Percentiles rank a stretch among this genome's conserved stretches.
Evolutionary conservation across 1,140 invertebrate genomes (phyloP).

Genomic region (Amphibalanus amphitrite): DNA sequence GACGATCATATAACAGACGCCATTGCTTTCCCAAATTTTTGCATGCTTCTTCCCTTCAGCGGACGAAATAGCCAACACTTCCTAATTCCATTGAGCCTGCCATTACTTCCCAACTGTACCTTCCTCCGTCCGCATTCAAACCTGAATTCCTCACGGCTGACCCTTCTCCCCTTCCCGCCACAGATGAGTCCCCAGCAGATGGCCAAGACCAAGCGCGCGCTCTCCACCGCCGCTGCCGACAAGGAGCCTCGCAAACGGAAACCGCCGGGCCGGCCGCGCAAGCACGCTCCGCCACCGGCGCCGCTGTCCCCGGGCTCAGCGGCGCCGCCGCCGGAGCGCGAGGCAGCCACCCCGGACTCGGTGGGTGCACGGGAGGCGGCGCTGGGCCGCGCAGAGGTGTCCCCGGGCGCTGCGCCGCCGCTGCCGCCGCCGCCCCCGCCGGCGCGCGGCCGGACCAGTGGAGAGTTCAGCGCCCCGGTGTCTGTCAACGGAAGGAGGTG

Average conservation of each 20-base stretch:
- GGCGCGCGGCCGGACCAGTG: not conserved
- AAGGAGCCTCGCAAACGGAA: not conserved
- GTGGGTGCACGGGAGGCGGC: not conserved
- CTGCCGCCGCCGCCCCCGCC: constrained; percentile 2
- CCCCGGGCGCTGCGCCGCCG: constrained; percentile 3
- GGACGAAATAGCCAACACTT: too few species aligned
- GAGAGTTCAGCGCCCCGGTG: not conserved
- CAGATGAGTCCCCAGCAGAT: not conserved
- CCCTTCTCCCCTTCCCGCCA: too few species aligned
- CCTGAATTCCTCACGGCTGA: too few species aligned
- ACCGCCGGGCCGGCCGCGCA: not conserved
- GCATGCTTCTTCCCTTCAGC: too few species aligned
- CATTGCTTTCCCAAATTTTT: too few species aligned
- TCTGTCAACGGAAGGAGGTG: not conserved
- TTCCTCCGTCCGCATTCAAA: too few species aligned
- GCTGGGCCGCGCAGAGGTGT: not conserved
- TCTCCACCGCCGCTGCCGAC: not conserved
- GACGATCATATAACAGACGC: too few species aligned
- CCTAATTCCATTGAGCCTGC: too few species aligned
- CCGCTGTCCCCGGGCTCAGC: not conserved
- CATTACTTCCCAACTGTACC: too few species aligned
- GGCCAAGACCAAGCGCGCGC: not conserved
- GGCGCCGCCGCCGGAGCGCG: not conserved
- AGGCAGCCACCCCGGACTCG: not conserved
- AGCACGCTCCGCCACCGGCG: not conserved